Evolutionary conservation across 1,140 invertebrate genomes (phyloP).

Genomic region (Bombus waltoni): DNA sequence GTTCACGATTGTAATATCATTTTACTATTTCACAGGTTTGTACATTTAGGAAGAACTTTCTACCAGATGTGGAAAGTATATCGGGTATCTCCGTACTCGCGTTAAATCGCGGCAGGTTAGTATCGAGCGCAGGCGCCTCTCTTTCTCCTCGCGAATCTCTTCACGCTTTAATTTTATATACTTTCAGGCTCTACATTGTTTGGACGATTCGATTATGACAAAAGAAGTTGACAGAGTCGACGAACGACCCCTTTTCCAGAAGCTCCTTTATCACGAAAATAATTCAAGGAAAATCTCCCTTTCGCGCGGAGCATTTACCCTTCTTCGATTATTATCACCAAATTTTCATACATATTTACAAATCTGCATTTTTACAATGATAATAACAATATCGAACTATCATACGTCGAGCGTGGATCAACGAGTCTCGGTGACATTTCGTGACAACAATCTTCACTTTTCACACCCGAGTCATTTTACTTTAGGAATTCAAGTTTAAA

Average conservation of each 20-base stretch:
- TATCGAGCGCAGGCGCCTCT: not conserved
- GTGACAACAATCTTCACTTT: not conserved
- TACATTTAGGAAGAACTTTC: not conserved
- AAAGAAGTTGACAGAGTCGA: too few relatives aligned
- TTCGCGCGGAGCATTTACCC: not conserved
- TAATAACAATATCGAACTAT: not conserved
- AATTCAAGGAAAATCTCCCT: not conserved
- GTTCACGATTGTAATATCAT: not conserved
- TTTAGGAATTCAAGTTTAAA: not conserved
- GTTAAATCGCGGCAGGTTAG: slow-evolving; percentile 1
- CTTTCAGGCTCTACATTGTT: not conserved
- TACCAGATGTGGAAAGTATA: not conserved
- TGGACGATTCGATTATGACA: not conserved
- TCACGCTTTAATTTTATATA: not conserved
- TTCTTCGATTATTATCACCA: not conserved
- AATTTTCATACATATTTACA: not conserved
- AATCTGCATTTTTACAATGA: not conserved
- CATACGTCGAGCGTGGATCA: too few relatives aligned
- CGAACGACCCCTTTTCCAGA: not conserved
- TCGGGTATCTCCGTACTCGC: not conserved
- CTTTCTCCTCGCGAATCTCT: not conserved
- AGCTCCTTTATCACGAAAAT: not conserved
- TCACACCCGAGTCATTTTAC: not conserved
- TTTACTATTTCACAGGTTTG: not conserved
- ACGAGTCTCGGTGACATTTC: not conserved